These are phyloP conservation scores for Teleogryllus oceanicus DNA, from an alignment of 2,888 invertebrate genomes.

Conservation along the genomic window DNA sequence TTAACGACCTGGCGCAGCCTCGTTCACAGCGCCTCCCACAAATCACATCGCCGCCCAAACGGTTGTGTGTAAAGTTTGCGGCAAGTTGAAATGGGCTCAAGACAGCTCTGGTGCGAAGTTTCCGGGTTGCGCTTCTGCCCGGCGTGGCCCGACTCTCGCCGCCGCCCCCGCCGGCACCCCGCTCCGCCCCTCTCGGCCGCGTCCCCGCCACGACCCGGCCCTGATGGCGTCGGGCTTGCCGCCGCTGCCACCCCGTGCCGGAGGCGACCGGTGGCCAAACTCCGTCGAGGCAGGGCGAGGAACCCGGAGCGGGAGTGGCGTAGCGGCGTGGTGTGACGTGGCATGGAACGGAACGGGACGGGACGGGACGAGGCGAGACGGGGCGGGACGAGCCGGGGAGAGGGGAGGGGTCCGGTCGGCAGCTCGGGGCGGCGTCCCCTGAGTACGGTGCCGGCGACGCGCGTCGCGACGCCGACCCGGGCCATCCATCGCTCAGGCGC, in stretches of 20 bases:
- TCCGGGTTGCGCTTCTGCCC: neutral
- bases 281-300: neutral
- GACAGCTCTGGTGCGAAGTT: conserved; percentile 1
- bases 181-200: neutral
- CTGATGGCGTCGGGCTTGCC: neutral
- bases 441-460: neutral
- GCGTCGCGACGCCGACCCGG: conserved; percentile 10
- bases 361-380: too few species aligned
- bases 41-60: conserved; percentile 18
- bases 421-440: neutral
- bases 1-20: conserved; percentile 9
- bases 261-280: neutral
- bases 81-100: conserved; percentile 18
- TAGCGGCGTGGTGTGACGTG: too few species aligned
- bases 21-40: conserved; percentile 6
- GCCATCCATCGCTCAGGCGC: conserved; percentile 7
- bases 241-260: neutral
- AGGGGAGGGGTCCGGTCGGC: too few species aligned
- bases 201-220: neutral
- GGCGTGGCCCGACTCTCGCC: neutral
- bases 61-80: conserved; percentile 1
- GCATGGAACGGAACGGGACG: too few species aligned
- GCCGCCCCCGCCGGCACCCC: neutral
- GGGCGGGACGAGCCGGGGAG: too few species aligned
- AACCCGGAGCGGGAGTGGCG: neutral